These are phyloP conservation scores for Agrenia bidenticulata DNA, from an alignment of 2,888 invertebrate genomes.

Conservation along the genomic window DNA sequence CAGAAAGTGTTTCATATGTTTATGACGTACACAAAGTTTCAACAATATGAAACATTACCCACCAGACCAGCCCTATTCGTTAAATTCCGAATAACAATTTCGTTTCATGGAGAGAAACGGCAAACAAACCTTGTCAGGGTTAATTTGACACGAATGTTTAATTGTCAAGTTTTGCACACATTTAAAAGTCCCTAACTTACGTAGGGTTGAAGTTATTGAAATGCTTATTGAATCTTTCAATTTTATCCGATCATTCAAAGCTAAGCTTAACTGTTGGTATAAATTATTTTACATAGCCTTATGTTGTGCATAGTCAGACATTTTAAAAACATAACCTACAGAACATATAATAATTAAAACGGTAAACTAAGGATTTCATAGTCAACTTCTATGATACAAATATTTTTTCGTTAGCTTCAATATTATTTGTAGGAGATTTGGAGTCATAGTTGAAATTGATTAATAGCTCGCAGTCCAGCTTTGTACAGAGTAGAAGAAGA, in stretches of 20 bases:
- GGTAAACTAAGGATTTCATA: too few relatives aligned
- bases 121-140: not conserved
- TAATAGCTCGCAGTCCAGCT: slow-evolving; percentile 19
- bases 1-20: slow-evolving; percentile 10
- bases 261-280: too few relatives aligned
- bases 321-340: too few relatives aligned
- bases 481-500: not conserved
- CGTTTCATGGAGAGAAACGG: slow-evolving; percentile 2
- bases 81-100: slow-evolving; percentile 11
- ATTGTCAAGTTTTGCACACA: slow-evolving; percentile 1
- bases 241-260: too few relatives aligned
- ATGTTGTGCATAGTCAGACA: too few relatives aligned
- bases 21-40: slow-evolving; percentile 3
- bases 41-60: slow-evolving; percentile 6
- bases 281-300: too few relatives aligned
- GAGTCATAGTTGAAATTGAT: slow-evolving; percentile 13
- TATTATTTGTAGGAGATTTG: not conserved
- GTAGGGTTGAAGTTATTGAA: too few relatives aligned
- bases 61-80: slow-evolving; percentile 17
- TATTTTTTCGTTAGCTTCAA: too few relatives aligned
- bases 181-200: slow-evolving; percentile 2
- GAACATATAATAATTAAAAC: too few relatives aligned
- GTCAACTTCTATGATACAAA: too few relatives aligned
- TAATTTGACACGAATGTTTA: slow-evolving; percentile 2
- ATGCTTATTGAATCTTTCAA: too few relatives aligned